Base-by-base conservation (phyloP, 2,888 invertebrate species). In the Diarsia rubi region DNA sequence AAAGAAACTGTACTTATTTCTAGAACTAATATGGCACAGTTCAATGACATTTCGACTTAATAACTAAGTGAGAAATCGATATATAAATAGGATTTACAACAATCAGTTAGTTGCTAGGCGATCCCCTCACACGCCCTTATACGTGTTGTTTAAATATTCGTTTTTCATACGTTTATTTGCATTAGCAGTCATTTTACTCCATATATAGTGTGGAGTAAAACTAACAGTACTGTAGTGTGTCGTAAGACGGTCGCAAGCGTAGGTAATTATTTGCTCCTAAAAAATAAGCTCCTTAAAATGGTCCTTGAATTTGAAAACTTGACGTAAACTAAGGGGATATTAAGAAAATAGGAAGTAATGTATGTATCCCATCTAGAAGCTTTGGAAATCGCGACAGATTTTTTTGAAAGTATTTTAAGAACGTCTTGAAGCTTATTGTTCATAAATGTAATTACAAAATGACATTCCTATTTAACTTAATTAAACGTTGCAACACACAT, bases 101-200 rank as follows among this genome's bases (percentile, higher is more conserved):
- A 64, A 73, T 79, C 47, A 73, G 57, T 21, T 21, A 52, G 63
- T 69, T 79, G 57, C 57, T 70, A 60, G 47, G 47, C 68, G 37
- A 80, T 71, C 70, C 64, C 57, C 70, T 63, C 49, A 59, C 80
- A 69, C 71, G 14, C 31, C 52, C 69, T 37, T n/a, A 45, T 21
- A 62, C 12, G 27, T 49, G 54, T 9, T 71, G 44, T 72, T 64
- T n/a, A 66, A 72, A 76, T 73, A 73, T 83, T 83, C 37, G 57
- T 45, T 54, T 59, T 68, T 21, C 76, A 31, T 80, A 82, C 77
- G 73, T 76, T 37, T 79, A 64, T 83, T 79, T 79, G 27, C 64
- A 37, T 57, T 63, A 6, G 19, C 24, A n/a, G 52, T 59, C 60
- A 64, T 47, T 24, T 47, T 72, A 62, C 59, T 72, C n/a, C 57